These are phyloP conservation scores for Morus bassanus DNA, from an alignment of 2,797 vertebrate genomes.

Conservation along the genomic window DNA sequence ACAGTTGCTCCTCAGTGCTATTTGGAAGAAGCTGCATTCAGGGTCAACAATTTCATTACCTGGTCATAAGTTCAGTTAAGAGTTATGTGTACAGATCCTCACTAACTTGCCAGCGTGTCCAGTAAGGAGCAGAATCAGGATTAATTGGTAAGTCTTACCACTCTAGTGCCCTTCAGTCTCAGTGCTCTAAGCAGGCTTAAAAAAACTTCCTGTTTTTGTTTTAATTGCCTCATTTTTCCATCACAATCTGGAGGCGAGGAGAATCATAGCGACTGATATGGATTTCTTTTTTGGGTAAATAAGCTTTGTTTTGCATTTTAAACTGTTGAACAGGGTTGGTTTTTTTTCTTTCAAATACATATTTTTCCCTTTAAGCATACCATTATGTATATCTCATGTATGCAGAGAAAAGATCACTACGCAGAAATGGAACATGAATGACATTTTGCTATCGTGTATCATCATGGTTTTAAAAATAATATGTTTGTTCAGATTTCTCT, in stretches of 20 bases:
- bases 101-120: neutral
- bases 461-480: constrained; percentile 68
- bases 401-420: constrained; percentile 43
- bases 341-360: neutral
- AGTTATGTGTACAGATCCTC: neutral
- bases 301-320: constrained; percentile 54
- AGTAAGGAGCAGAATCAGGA: neutral
- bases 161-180: neutral
- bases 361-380: constrained; percentile 44
- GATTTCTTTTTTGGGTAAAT: constrained; percentile 27
- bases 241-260: neutral
- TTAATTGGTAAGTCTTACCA: neutral
- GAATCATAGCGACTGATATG: neutral
- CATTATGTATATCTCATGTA: constrained; percentile 45
- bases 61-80: neutral
- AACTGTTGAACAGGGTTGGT: neutral
- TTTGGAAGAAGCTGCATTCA: neutral
- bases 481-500: constrained; percentile 60
- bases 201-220: neutral
- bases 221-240: constrained; percentile 16
- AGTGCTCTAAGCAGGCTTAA: neutral
- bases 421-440: constrained; percentile 32
- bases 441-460: constrained; percentile 53
- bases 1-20: neutral
- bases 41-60: constrained; percentile 1